Evolutionary conservation across 2,113 vertebrate genomes (phyloP), one percentile per base, ranked within the genome.

Genomic region (Ceratotherium simum): DNA sequence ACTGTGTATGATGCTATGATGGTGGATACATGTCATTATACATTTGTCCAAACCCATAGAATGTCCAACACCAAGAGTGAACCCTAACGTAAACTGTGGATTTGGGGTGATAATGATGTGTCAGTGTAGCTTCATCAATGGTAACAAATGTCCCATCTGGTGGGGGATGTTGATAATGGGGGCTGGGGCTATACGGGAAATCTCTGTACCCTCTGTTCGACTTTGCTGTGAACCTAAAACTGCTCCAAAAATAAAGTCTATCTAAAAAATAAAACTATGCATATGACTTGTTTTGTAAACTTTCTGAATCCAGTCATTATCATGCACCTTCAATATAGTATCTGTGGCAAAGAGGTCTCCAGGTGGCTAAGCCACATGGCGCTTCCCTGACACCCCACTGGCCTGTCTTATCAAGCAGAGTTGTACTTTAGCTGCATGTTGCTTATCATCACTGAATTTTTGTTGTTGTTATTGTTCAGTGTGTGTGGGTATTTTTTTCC

Each of bases 301-400:
- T 54, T 13, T 36, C 25, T 18, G n/a, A 69, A 58, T 14, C 51
- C 3, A 31, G 9, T 39, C 17, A 31, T 27, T 29, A 9, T 46
- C 18, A 6, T 10, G 5, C 8, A n/a, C 58, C 17, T 64, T 6
- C 48, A 3, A 0, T 3, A 1, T 10, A 14, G 5, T 2, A 39
- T 21, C 70, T 69, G 36, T 16, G 6, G 31, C 11, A 12, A 62
- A 14, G 27, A 25, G 36, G 12, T 9, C 69, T 20, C 46, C 8
- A 7, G 27, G 27, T 0, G 27, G 13, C 39, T 6, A n/a, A n/a
- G 33, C 10, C 42, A 4, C 7, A 23, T 1, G 1, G 31, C 0
- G 4, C 6, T 12, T 16, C 29, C 48, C 42, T 0, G 1, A n/a
- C 5, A 2, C 21, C 27, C 8, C 8, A 5, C 0, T 0, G 0